A percentile compares a stretch with the other conserved stretches of the same genome.
Conservation (phyloP, 2,888 invertebrate species). For the Tetragonula carbonaria region DNA sequence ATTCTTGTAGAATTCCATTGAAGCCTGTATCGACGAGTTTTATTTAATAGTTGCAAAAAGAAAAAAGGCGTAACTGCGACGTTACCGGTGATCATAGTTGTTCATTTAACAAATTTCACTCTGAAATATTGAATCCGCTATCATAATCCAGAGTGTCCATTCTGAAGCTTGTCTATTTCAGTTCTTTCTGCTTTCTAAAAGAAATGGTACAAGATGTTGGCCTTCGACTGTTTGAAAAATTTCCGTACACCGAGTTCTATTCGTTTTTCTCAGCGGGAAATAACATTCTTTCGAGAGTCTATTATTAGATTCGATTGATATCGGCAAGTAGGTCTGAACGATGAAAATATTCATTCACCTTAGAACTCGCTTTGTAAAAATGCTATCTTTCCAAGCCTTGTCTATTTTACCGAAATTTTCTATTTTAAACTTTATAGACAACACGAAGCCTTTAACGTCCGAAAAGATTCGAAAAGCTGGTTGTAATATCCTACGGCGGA, state of each 20-base stretch:
- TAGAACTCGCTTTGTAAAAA: not conserved
- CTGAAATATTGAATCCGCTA: not conserved
- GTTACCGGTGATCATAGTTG: not conserved
- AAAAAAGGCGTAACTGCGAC: constrained; percentile 2
- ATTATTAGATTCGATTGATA: not conserved
- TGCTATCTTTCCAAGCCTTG: too few species aligned
- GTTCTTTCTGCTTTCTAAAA: too few species aligned
- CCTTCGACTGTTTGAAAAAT: too few species aligned
- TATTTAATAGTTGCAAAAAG: not conserved
- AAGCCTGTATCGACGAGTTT: not conserved
- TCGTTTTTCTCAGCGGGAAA: not conserved
- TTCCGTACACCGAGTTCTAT: not conserved
- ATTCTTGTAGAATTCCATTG: constrained; percentile 24
- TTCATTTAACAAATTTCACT: not conserved
- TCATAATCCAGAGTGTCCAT: rapidly evolving
- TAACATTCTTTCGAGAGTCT: not conserved
- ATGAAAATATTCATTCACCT: not conserved
- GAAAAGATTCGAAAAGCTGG: too few species aligned
- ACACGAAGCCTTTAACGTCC: too few species aligned
- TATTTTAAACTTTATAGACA: too few species aligned
- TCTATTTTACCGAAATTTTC: too few species aligned
- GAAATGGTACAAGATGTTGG: not conserved
- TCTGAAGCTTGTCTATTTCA: not conserved
- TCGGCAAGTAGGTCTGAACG: not conserved
- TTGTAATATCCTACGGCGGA: too few species aligned